Evolutionary conservation across 2,113 vertebrate genomes (phyloP), one percentile per base, ranked within the genome.

Genomic region (Phainopepla nitens): DNA sequence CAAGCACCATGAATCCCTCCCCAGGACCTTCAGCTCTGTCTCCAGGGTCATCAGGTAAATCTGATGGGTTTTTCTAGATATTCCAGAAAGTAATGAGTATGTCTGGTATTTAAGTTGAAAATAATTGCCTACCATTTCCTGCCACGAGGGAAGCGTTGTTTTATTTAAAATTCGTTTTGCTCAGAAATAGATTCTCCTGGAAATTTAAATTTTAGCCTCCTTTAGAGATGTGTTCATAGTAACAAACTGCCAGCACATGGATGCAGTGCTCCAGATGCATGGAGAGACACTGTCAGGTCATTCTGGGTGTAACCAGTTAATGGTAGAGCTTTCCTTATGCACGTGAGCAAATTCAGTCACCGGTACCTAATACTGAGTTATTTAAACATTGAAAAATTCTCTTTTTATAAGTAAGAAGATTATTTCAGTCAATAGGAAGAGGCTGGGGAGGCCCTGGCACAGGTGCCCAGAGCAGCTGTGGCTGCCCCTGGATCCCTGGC

Each of bases 31-130:
- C 99, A 71, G 99, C 98, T 69, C 98, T 99, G 9, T 99, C 99
- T 39, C 99, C 99, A 81, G 99, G 99, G 81, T 99, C 99, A 83
- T 99, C 99, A 99, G 99, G 99, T 99, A 98, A 97, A 94, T 42
- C 82, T 41, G 13, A 41, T 49, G 49, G 44, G 50, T 41, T 36
- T 85, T 93, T 82, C n/a, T 62, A 64, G 29, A 58, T 29, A 39
- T 44, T 77, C 21, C 77, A 70, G n/a, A 27, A 86, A 54, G 80
- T 41, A 7, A 29, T 65, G 24, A 23, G 7, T 51, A 18, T 84
- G 83, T 90, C 54, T 71, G 61, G 61, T 87, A 13, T 87, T 93
- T 75, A 57, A 56, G 16, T 35, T 72, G 35, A 77, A 77, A 85
- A 62, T 47, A 39, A 49, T 84, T 60, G 36, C 31, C 12, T 87